Conservation (phyloP, 2,113 vertebrate genomes). For the Upupa epops region DNA sequence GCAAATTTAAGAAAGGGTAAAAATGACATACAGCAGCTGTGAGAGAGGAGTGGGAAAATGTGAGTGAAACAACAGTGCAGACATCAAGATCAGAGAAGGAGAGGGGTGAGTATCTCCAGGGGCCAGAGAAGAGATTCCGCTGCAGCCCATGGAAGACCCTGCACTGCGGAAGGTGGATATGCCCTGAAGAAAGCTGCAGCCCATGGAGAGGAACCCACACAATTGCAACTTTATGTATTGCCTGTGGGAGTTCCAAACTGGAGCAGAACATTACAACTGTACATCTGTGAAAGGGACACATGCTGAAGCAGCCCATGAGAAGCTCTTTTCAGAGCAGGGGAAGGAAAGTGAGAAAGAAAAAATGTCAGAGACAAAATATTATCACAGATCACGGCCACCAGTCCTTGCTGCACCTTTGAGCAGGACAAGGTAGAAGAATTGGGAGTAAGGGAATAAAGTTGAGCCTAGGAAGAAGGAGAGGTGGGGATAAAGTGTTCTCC, state of each 20-base stretch:
- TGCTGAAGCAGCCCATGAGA: neutral
- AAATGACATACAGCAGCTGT: neutral
- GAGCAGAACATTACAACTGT: neutral
- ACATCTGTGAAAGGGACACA: neutral
- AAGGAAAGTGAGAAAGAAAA: neutral
- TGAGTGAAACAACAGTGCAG: neutral
- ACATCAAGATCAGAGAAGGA: neutral
- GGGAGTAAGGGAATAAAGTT: neutral
- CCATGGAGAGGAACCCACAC: accelerated
- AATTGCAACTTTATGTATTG: neutral
- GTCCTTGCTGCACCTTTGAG: accelerated
- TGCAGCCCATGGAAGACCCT: neutral
- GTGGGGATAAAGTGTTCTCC: neutral
- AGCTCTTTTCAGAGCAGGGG: neutral
- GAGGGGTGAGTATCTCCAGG: neutral
- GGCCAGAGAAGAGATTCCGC: neutral
- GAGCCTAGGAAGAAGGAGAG: neutral
- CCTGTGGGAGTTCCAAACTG: neutral
- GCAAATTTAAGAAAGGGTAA: neutral
- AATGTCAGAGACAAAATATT: neutral
- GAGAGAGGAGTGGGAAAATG: neutral
- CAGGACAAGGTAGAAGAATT: neutral
- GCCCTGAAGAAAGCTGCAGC: neutral
- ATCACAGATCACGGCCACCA: neutral
- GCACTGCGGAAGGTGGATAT: neutral